These are phyloP conservation scores for Thymelicus acteon DNA, from an alignment of 2,888 invertebrate genomes.

Conservation along the genomic window DNA sequence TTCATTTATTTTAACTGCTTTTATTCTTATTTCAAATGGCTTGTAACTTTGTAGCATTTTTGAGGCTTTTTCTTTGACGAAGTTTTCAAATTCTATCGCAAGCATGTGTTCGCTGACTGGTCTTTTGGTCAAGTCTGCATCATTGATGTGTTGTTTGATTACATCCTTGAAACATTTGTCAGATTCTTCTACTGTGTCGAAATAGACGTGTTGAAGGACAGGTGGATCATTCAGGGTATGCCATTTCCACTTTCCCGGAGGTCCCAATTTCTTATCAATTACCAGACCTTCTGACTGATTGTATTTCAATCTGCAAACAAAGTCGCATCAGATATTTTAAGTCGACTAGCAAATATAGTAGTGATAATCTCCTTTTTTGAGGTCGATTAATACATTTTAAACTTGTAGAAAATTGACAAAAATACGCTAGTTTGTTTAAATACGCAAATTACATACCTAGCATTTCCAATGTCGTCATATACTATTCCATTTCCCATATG, in stretches of 20 bases:
- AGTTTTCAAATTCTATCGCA: constrained; percentile 57
- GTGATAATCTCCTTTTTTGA: no score
- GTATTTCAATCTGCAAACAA: constrained; percentile 59
- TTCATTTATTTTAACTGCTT: constrained; percentile 60
- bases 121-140: constrained; percentile 6
- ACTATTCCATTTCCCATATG: constrained; percentile 61
- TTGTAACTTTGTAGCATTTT: constrained; percentile 54
- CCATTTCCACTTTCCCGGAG: constrained; percentile 64
- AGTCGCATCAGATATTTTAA: background rate
- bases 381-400: no score
- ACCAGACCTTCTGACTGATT: constrained; percentile 64
- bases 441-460: constrained; percentile 49
- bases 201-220: constrained; percentile 49
- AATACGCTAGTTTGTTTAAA: no score
- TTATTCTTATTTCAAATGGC: constrained; percentile 60
- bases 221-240: constrained; percentile 65
- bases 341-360: no score
- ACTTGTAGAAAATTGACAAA: no score
- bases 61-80: constrained; percentile 50
- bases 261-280: constrained; percentile 55
- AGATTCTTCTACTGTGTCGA: constrained; percentile 44
- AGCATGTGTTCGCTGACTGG: constrained; percentile 45
- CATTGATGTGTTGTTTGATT: constrained; percentile 17
- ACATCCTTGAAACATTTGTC: background rate
- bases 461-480: constrained; percentile 56